phyloP scores from a whole-genome alignment of 2,888 invertebrate genomes.

The Thereva unica region DNA sequence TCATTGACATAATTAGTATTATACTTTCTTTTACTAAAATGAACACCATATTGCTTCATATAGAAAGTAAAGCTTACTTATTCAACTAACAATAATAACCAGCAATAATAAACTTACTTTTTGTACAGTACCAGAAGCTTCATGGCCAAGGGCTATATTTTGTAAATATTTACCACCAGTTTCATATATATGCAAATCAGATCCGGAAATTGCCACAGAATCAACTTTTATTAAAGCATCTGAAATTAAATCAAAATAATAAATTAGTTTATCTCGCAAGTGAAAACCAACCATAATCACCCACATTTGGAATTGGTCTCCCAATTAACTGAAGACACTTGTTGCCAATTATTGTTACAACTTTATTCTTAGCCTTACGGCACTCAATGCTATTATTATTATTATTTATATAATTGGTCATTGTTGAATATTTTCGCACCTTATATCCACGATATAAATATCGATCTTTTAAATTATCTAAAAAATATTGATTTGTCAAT shows the following conservation, averaged over 20 bases:
- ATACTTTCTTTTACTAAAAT: too few relatives aligned
- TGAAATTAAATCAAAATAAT: slow-evolving; percentile 38
- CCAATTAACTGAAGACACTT: not conserved
- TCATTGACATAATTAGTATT: too few relatives aligned
- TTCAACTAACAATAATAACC: not conserved
- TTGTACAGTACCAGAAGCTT: slow-evolving; percentile 78
- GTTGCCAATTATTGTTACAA: slow-evolving; percentile 16
- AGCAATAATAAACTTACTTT: slow-evolving; percentile 59
- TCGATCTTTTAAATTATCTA: too few relatives aligned
- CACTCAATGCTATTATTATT: too few relatives aligned
- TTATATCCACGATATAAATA: too few relatives aligned
- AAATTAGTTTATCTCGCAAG: not conserved
- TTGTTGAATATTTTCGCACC: too few relatives aligned
- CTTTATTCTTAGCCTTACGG: not conserved
- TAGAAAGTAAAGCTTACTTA: too few relatives aligned
- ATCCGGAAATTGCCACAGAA: slow-evolving; percentile 91
- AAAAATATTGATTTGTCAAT: too few relatives aligned
- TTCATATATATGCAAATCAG: slow-evolving; percentile 83
- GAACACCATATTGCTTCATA: too few relatives aligned
- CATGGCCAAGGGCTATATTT: slow-evolving; percentile 79
- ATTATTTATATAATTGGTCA: too few relatives aligned
- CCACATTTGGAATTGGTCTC: slow-evolving; percentile 6
- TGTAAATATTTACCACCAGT: slow-evolving; percentile 46
- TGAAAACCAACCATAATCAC: slow-evolving; percentile 14
- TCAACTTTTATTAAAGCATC: slow-evolving; percentile 73